Percentiles rank a stretch among this genome's conserved stretches.
These are phyloP conservation scores for Pseudomugil gertrudae DNA, from an alignment of 2,797 vertebrate species.

Conservation along the genomic window DNA sequence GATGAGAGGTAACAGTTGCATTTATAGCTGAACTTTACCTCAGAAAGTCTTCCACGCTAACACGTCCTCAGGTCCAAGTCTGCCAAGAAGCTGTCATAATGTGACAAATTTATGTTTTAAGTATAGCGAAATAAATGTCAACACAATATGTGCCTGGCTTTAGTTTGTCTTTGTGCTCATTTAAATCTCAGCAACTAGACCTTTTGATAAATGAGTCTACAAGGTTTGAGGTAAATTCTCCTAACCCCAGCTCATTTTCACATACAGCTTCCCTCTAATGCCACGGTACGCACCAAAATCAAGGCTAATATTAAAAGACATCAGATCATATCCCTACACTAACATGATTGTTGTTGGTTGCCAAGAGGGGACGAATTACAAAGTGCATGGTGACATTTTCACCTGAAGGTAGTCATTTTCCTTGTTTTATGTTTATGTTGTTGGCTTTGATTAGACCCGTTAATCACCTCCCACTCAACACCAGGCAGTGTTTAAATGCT, in stretches of 20 bases:
- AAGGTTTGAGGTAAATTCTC: conserved; percentile 26
- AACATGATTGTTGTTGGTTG: conserved; percentile 74
- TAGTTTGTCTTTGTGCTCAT: conserved; percentile 53
- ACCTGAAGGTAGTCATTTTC: conserved; percentile 78
- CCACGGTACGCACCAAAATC: conserved; percentile 38
- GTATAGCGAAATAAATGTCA: conserved; percentile 54
- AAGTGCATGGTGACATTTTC: conserved; percentile 69
- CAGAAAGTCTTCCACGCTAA: conserved; percentile 11
- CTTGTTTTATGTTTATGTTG: conserved; percentile 76
- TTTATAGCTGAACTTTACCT: conserved; percentile 43
- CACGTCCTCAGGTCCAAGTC: conserved; percentile 22
- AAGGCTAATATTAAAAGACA: conserved; percentile 72
- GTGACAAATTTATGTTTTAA: conserved; percentile 62
- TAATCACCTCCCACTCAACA: conserved; percentile 67
- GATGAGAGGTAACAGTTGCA: conserved; percentile 46
- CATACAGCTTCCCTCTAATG: conserved; percentile 37
- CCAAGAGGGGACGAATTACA: conserved; percentile 76
- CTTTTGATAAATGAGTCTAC: conserved; percentile 50
- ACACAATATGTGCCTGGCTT: conserved; percentile 18
- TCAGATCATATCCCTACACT: conserved; percentile 57
- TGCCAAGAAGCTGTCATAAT: conserved; percentile 52
- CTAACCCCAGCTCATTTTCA: conserved; percentile 31
- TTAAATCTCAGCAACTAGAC: conserved; percentile 46
- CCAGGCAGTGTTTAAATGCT: conserved; percentile 81
- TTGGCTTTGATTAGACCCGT: conserved; percentile 74